Evolutionary conservation across 2,113 vertebrate genomes (phyloP).

Genomic region (Sander vitreus): DNA sequence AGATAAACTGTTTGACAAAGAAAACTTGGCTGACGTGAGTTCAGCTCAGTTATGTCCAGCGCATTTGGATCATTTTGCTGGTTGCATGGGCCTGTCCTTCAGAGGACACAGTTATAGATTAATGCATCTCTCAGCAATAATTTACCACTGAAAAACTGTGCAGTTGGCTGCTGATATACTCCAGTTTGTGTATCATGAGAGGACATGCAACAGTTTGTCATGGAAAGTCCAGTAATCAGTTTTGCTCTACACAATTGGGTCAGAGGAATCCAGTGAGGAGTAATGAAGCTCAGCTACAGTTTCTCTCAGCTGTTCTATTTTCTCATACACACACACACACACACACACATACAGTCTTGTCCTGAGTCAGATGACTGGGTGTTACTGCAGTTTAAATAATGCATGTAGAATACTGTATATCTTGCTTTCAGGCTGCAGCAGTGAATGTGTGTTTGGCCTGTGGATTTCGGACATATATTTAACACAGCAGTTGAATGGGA

Average conservation of each 20-base stretch:
- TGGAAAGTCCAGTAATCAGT: slow-evolving; percentile 27
- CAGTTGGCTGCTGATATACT: background rate
- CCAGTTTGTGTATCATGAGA: background rate
- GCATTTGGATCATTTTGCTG: background rate
- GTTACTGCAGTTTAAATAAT: too few species aligned
- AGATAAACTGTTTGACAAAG: background rate
- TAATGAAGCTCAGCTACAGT: slow-evolving; percentile 24
- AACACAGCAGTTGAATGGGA: background rate
- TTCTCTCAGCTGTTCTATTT: slow-evolving; percentile 64
- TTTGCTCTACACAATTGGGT: slow-evolving; percentile 56
- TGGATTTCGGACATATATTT: background rate
- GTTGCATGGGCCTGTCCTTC: slow-evolving; percentile 33
- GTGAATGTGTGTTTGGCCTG: background rate
- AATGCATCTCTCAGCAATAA: slow-evolving; percentile 72
- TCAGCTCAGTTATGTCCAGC: background rate
- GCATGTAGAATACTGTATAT: background rate
- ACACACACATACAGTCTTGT: background rate
- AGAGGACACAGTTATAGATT: slow-evolving; percentile 68
- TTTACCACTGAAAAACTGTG: slow-evolving; percentile 54
- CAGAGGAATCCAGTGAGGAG: slow-evolving; percentile 49
- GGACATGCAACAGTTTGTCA: background rate
- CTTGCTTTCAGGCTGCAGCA: background rate
- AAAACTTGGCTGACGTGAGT: background rate
- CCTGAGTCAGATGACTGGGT: too few species aligned
- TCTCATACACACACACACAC: slow-evolving; percentile 31